Evolutionary conservation across 1,140 invertebrate species (phyloP).

Genomic region (Drosophila carrolli): DNA sequence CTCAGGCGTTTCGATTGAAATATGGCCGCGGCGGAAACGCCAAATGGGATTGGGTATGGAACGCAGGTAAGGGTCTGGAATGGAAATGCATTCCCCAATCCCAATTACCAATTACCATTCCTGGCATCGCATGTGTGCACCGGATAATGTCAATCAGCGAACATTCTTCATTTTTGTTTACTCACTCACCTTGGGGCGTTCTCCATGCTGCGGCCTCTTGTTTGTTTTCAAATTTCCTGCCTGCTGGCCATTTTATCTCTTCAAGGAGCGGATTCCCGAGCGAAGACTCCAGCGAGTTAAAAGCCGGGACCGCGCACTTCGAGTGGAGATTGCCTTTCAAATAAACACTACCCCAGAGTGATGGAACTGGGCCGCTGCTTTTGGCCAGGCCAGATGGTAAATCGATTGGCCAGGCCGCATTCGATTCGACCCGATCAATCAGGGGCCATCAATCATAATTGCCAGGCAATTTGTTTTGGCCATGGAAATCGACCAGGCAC

Average conservation of each 20-base stretch:
- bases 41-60: slow-evolving; percentile 50
- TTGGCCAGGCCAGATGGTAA: slow-evolving; percentile 7
- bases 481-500: neutral
- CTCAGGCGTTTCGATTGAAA: slow-evolving; percentile 45
- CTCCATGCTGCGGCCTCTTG: slow-evolving; percentile 18
- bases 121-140: slow-evolving; percentile 29
- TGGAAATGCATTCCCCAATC: slow-evolving; percentile 34
- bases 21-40: slow-evolving; percentile 74
- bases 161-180: slow-evolving; percentile 82
- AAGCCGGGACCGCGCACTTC: slow-evolving; percentile 33
- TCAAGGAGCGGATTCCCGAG: slow-evolving; percentile 24
- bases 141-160: slow-evolving; percentile 81
- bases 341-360: slow-evolving; percentile 50
- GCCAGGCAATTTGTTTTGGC: slow-evolving; percentile 28
- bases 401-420: slow-evolving; percentile 44
- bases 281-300: slow-evolving; percentile 1
- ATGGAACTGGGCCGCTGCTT: neutral
- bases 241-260: slow-evolving; percentile 64
- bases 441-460: slow-evolving; percentile 18
- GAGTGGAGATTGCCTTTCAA: slow-evolving; percentile 55
- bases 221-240: slow-evolving; percentile 61
- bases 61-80: slow-evolving; percentile 3
- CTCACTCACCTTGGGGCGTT: slow-evolving; percentile 49
- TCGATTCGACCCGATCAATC: slow-evolving; percentile 26
- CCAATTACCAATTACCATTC: slow-evolving; percentile 18